Percentiles rank a stretch among this genome's conserved stretches.
Evolutionary conservation across 30 jellyfish, hydroid and myxozoan genomes (phyloP).

Genomic region (Aurelia coerulea): DNA sequence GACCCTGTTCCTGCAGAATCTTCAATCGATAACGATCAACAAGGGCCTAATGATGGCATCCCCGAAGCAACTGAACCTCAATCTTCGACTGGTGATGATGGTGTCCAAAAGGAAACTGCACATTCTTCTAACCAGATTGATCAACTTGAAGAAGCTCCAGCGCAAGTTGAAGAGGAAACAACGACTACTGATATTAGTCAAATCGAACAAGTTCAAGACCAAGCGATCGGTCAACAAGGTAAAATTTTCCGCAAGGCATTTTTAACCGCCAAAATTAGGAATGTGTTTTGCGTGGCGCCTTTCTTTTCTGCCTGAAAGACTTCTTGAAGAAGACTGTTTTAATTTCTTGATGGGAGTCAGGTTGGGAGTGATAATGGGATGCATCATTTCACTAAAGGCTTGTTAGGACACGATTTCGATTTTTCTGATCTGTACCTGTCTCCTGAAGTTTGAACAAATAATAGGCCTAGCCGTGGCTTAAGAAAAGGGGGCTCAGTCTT

Average conservation of each 20-base stretch:
- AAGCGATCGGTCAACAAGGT: conserved; percentile 34
- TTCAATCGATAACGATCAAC: conserved; percentile 1
- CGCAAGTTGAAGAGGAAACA: conserved; percentile 41
- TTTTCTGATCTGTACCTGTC: too few relatives aligned
- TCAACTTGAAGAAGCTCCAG: conserved; percentile 1
- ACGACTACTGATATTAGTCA: conserved; percentile 3
- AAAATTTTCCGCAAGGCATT: not conserved
- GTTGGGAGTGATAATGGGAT: too few relatives aligned
- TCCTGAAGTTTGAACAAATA: too few relatives aligned
- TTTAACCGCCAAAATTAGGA: conserved; percentile 32
- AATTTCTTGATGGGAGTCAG: too few relatives aligned
- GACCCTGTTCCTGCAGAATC: conserved; percentile 13
- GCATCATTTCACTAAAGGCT: too few relatives aligned
- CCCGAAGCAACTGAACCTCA: conserved; percentile 19
- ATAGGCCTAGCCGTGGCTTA: too few relatives aligned
- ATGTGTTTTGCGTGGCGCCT: not conserved
- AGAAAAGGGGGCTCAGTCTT: too few relatives aligned
- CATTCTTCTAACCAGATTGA: conserved; percentile 12
- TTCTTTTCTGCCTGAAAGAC: not conserved
- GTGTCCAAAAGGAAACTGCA: conserved; percentile 7
- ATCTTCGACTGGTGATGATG: conserved; percentile 12
- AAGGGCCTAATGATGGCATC: not conserved
- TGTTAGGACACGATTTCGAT: too few relatives aligned
- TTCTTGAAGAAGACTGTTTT: too few relatives aligned
- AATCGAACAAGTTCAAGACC: not conserved